Base-by-base conservation (phyloP, 2,113 vertebrate genomes). In the Urocolius indicus region DNA sequence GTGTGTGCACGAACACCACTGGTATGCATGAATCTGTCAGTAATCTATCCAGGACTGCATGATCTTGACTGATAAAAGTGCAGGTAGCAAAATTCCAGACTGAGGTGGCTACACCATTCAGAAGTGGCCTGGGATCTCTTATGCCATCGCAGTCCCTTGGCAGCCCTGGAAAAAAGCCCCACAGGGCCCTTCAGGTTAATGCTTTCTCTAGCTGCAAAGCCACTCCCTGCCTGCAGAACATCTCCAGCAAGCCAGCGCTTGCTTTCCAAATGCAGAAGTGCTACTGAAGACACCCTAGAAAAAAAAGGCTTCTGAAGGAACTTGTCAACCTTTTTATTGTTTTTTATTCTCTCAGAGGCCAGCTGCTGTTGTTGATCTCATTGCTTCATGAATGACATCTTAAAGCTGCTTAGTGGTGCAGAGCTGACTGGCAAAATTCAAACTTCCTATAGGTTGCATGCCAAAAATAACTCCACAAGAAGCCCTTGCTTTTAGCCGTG, bases 1-100 rank as follows among this genome's bases (percentile, higher is more conserved):
- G 14, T 16, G 9, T 3, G 27, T 18, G 29, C 14, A 13, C 2
- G 6, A 36, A 32, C 30, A 59, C 14, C 19, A n/a, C 0, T 0
- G 0, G 16, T 7, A 20, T 0, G 0, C 14, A 17, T 2, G 4
- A 69, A 61, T 27, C 65, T 74, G 23, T 22, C 65, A 21, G 32
- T 9, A 61, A 73, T 46, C n/a, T 11, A 49, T 62, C 61, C 43
- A 62, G 29, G 20, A 58, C 23, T 11, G n/a, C 20, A 16, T 36
- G 46, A 9, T 18, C 41, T 9, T 13, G 46, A 13, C 1, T 11
- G 55, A 79, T 10, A 51, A 30, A 78, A 41, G 9, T 16, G 13
- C 22, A 68, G 76, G 24, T 8, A 41, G 19, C 17, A 62, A 43
- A 8, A 11, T 46, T 63, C 13, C 58, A 79, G 68, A 9, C 19